Evolutionary conservation across 1,140 invertebrate genomes (phyloP).

Genomic region (Leptopilina boulardi): DNA sequence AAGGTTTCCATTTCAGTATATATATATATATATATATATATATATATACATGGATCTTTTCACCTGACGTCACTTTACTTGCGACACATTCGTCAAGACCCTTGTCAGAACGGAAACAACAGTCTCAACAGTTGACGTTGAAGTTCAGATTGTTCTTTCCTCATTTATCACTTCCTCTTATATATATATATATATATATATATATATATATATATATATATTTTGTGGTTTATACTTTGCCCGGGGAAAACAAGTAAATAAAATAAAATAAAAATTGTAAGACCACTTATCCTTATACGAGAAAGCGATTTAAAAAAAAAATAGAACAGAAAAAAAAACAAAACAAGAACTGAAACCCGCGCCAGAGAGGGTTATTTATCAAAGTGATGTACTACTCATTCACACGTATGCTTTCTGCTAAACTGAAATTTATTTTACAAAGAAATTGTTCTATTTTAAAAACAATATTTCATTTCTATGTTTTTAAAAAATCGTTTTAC

Average conservation of each 20-base stretch:
- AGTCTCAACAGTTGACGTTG: background rate
- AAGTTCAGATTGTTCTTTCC: constrained; percentile 9
- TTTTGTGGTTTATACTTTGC: background rate
- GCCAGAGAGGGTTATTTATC: background rate
- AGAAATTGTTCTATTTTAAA: background rate
- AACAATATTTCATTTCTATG: too few species aligned
- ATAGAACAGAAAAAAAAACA: background rate
- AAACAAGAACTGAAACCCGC: too few species aligned
- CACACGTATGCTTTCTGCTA: background rate
- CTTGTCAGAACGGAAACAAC: constrained; percentile 21
- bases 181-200: too few species aligned
- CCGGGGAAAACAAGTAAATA: constrained; percentile 12
- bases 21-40: too few species aligned
- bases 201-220: too few species aligned
- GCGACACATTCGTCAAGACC: constrained; percentile 21
- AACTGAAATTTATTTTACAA: background rate
- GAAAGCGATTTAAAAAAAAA: background rate
- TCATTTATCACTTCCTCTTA: constrained; percentile 26
- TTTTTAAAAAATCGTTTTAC: too few species aligned
- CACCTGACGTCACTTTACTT: background rate
- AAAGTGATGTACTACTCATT: background rate
- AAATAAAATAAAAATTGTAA: background rate
- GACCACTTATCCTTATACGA: constrained; percentile 1
- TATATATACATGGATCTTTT: background rate
- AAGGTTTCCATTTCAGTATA: constrained; percentile 1